phyloP scores from a whole-genome alignment of 2,888 invertebrate genomes.

The Callyntrura sp. region DNA sequence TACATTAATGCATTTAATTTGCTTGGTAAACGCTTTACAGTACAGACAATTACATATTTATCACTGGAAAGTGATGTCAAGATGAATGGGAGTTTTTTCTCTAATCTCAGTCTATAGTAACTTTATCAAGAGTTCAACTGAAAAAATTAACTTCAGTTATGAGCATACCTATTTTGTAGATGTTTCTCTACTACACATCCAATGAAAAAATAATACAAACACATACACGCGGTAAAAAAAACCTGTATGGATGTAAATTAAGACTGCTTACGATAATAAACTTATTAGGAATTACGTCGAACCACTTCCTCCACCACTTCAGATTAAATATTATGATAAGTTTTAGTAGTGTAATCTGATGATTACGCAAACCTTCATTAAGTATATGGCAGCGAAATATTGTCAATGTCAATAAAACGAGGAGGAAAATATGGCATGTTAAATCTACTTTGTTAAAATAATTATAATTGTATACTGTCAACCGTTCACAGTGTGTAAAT shows the following conservation, averaged over 20 bases:
- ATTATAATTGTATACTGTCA: no score
- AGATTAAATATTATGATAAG: background rate
- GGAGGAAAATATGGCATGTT: background rate
- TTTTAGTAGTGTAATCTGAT: background rate
- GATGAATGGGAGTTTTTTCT: no score
- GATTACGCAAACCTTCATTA: background rate
- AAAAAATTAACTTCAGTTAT: no score
- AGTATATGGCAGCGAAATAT: background rate
- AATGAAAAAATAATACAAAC: background rate
- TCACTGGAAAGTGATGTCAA: background rate
- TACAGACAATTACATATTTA: background rate
- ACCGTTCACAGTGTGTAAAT: background rate
- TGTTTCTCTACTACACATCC: background rate
- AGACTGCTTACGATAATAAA: background rate
- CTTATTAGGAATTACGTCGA: background rate
- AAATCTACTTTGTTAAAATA: no score
- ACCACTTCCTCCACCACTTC: slow-evolving; percentile 12
- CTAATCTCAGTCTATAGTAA: no score
- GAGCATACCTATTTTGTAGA: no score
- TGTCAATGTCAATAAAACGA: background rate
- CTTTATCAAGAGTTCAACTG: no score
- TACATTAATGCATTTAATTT: background rate
- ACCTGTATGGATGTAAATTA: background rate
- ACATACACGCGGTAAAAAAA: background rate
- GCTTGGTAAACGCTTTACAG: background rate